These are phyloP conservation scores for Hylaeus anthracinus DNA, from an alignment of 1,140 invertebrate genomes.

Conservation along the genomic window DNA sequence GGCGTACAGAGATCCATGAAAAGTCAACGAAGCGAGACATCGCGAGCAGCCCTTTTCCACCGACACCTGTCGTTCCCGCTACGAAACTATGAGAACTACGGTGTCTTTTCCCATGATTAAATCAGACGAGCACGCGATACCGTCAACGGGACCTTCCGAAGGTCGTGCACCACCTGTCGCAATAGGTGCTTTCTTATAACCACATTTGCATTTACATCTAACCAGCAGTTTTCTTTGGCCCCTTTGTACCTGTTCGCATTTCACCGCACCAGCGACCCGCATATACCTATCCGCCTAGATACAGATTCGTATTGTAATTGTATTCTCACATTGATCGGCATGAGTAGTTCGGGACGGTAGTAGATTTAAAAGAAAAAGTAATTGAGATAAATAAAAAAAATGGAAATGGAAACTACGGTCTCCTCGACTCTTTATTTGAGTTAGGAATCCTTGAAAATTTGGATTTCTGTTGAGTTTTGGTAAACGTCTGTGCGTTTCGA, in stretches of 20 bases:
- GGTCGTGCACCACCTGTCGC: slow-evolving; percentile 71
- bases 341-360: too few species aligned
- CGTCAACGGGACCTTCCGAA: slow-evolving; percentile 67
- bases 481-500: not conserved
- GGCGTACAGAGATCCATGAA: slow-evolving; percentile 28
- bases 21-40: slow-evolving; percentile 59
- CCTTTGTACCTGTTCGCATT: not conserved
- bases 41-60: slow-evolving; percentile 43
- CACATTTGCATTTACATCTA: slow-evolving; percentile 9
- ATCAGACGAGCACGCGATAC: slow-evolving; percentile 62
- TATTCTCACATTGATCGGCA: not conserved
- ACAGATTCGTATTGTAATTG: not conserved
- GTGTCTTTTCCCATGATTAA: slow-evolving; percentile 70
- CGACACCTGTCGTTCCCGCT: slow-evolving; percentile 57
- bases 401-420: too few species aligned
- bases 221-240: not conserved
- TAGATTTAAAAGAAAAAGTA: too few species aligned
- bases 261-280: not conserved
- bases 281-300: not conserved
- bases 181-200: slow-evolving; percentile 21
- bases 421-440: not conserved
- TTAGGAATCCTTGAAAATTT: not conserved
- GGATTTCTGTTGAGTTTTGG: not conserved
- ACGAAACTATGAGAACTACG: slow-evolving; percentile 20
- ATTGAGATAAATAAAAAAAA: too few species aligned